Conservation (phyloP, 2,888 invertebrate genomes). For the Drosophila tripunctata region DNA sequence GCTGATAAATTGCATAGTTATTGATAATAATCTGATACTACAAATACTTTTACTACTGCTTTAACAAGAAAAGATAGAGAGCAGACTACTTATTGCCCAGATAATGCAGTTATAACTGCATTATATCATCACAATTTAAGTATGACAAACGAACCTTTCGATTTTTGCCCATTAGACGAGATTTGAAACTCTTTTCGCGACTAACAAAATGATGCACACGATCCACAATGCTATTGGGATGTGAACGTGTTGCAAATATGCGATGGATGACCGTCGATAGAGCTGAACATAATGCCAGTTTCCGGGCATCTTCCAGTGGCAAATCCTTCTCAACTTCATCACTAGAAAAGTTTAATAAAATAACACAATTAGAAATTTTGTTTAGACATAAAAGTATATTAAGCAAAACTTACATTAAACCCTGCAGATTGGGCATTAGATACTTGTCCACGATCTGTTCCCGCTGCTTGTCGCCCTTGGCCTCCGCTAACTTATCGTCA, state of each 20-base stretch:
- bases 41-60: no score
- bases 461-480: conserved; percentile 91
- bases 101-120: neutral
- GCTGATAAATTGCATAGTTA: no score
- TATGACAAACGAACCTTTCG: conserved; percentile 86
- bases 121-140: no score
- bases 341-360: no score
- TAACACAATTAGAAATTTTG: no score
- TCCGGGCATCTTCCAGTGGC: conserved; percentile 87
- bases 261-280: conserved; percentile 92
- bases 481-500: conserved; percentile 91
- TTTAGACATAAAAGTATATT: no score
- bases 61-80: neutral
- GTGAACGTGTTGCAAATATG: conserved; percentile 88
- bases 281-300: conserved; percentile 88
- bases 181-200: conserved; percentile 91
- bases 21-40: neutral
- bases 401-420: conserved; percentile 87
- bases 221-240: conserved; percentile 87
- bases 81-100: neutral
- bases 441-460: conserved; percentile 91
- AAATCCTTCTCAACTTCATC: conserved; percentile 88
- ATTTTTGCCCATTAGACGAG: conserved; percentile 88
- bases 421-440: conserved; percentile 89
- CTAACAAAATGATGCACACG: conserved; percentile 93